Evolutionary conservation across 2,113 vertebrate species (phyloP).

Genomic region (Mesocricetus auratus): DNA sequence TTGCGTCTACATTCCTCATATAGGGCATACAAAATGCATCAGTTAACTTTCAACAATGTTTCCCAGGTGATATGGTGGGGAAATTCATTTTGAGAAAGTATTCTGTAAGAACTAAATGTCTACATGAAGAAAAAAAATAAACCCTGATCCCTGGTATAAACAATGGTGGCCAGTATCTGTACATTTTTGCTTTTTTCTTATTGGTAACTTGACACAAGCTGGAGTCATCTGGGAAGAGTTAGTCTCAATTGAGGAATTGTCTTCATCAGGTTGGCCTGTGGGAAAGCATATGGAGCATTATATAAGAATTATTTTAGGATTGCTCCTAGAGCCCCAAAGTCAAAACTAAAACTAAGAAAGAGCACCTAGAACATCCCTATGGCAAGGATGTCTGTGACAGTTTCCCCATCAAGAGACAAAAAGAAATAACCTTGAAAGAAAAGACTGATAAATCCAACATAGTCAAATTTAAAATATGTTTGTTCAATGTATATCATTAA

Average conservation of each 20-base stretch:
- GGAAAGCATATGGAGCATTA: not conserved
- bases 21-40: not conserved
- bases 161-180: not conserved
- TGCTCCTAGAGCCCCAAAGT: not conserved
- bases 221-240: not conserved
- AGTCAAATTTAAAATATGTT: constrained; percentile 22
- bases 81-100: not conserved
- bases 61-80: not conserved
- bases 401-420: not conserved
- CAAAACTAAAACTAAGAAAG: constrained; percentile 32
- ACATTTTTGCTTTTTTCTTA: not conserved
- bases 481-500: not conserved
- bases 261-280: not conserved
- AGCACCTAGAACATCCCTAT: not conserved
- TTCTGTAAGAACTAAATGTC: not conserved
- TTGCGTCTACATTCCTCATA: not conserved
- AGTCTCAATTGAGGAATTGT: not conserved
- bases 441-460: not conserved
- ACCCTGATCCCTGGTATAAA: not conserved
- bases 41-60: not conserved
- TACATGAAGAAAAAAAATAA: not conserved
- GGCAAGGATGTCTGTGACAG: not conserved
- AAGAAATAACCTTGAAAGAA: not conserved
- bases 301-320: not conserved
- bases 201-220: not conserved